Percentiles rank a stretch among this genome's conserved stretches.
phyloP scores from a whole-genome alignment of 2,113 vertebrate genomes.

The Lasiurus borealis region DNA sequence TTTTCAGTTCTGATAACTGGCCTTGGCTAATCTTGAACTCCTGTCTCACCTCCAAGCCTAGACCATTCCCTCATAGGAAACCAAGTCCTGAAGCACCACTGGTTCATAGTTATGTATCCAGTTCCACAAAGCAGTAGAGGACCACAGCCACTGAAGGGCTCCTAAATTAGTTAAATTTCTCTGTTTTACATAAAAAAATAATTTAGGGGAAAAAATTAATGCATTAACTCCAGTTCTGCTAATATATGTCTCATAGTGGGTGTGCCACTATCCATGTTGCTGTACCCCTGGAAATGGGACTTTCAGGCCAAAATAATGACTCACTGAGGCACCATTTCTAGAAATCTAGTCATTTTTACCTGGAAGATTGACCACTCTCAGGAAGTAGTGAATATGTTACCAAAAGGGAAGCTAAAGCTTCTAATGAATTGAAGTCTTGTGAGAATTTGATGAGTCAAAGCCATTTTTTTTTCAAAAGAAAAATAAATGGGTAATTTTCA shows the following conservation, averaged over 20 bases:
- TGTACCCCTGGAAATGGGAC: conserved; percentile 67
- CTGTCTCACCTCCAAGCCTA: background rate
- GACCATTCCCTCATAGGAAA: background rate
- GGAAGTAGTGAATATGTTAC: conserved; percentile 60
- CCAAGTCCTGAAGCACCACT: fast-evolving
- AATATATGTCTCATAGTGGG: conserved; percentile 56
- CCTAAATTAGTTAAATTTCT: conserved; percentile 5
- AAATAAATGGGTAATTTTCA: conserved; percentile 64
- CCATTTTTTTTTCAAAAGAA: background rate
- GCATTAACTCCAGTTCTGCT: conserved; percentile 24
- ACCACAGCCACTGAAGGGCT: background rate
- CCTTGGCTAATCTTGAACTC: background rate
- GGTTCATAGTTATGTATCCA: background rate
- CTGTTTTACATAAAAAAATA: conserved; percentile 22
- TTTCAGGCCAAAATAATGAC: conserved; percentile 72
- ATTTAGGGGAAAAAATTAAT: background rate
- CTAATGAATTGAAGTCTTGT: conserved; percentile 71
- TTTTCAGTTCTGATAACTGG: background rate
- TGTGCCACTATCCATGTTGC: background rate
- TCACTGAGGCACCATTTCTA: conserved; percentile 66
- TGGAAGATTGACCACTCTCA: conserved; percentile 42
- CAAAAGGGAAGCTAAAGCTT: conserved; percentile 42
- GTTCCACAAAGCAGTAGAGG: background rate
- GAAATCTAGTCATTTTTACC: conserved; percentile 76
- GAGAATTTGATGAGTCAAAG: conserved; percentile 71